A percentile compares a stretch with the other conserved stretches of the same genome.
Conservation (phyloP, 2,888 invertebrate species). For the Ennomos quercinarius region DNA sequence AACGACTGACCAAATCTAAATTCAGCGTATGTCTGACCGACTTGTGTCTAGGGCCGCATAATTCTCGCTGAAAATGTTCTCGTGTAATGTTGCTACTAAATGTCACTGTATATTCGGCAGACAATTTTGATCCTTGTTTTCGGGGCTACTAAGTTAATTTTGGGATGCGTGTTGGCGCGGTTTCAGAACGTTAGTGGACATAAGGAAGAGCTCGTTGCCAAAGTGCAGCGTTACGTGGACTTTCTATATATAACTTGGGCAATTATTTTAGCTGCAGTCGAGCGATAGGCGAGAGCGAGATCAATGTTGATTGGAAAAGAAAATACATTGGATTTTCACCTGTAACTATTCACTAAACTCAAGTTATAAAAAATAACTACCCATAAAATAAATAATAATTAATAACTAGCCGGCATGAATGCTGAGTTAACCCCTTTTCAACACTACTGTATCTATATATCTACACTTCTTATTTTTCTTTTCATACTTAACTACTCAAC, state of each 20-base stretch:
- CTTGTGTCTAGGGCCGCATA: conserved; percentile 63
- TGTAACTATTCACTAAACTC: no score
- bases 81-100: conserved; percentile 64
- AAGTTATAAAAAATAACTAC: no score
- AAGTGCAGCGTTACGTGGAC: conserved; percentile 52
- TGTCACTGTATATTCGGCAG: conserved; percentile 56
- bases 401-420: no score
- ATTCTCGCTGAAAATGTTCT: conserved; percentile 68
- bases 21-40: conserved; percentile 73
- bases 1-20: conserved; percentile 69
- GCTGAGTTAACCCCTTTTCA: no score
- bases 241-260: conserved; percentile 47
- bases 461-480: no score
- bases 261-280: conserved; percentile 28
- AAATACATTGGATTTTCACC: no score
- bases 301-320: no score
- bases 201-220: conserved; percentile 62
- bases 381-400: no score
- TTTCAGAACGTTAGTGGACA: conserved; percentile 39
- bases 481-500: no score
- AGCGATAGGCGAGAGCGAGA: conserved; percentile 7
- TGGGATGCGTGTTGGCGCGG: conserved; percentile 11
- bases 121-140: conserved; percentile 33
- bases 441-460: no score
- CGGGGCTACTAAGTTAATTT: conserved; percentile 24